Evolutionary conservation across 2,888 invertebrate genomes (phyloP).

Genomic region (Acronicta psi): DNA sequence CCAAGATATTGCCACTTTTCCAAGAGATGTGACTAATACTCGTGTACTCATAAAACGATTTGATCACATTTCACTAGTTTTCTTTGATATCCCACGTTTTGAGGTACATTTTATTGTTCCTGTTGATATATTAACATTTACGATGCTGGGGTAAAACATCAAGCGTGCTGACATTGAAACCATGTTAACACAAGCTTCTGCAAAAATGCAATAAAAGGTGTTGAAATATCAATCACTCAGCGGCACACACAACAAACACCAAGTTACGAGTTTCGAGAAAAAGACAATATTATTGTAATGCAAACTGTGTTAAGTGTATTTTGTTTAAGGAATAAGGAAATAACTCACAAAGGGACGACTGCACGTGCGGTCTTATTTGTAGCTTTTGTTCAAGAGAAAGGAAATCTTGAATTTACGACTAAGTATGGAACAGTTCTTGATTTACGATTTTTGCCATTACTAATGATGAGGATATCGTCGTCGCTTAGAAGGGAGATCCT

Average conservation of each 20-base stretch:
- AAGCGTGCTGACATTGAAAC: constrained; percentile 3
- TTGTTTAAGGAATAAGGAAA: constrained; percentile 39
- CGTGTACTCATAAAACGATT: constrained; percentile 5
- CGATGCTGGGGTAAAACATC: constrained; percentile 17
- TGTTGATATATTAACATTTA: constrained; percentile 24
- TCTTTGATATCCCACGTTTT: constrained; percentile 28
- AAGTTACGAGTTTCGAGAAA: constrained; percentile 40
- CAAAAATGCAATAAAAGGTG: constrained; percentile 14
- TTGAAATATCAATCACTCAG: constrained; percentile 50
- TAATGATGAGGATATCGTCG: no score
- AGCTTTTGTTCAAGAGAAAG: background rate
- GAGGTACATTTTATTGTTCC: constrained; percentile 10
- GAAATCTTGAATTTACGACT: background rate
- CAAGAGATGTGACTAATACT: constrained; percentile 21
- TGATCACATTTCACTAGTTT: constrained; percentile 17
- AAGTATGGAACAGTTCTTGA: no score
- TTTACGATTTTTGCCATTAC: no score
- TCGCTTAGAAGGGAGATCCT: no score
- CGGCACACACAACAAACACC: constrained; percentile 37
- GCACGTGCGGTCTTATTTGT: constrained; percentile 4
- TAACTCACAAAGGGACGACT: constrained; percentile 56
- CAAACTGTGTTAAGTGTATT: constrained; percentile 11
- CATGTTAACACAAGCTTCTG: constrained; percentile 20
- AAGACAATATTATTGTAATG: constrained; percentile 31
- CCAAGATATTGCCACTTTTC: background rate